Evolutionary conservation across 2,888 invertebrate genomes (phyloP), one percentile per base, ranked within the genome.

Genomic region (Bellardia pandia): DNA sequence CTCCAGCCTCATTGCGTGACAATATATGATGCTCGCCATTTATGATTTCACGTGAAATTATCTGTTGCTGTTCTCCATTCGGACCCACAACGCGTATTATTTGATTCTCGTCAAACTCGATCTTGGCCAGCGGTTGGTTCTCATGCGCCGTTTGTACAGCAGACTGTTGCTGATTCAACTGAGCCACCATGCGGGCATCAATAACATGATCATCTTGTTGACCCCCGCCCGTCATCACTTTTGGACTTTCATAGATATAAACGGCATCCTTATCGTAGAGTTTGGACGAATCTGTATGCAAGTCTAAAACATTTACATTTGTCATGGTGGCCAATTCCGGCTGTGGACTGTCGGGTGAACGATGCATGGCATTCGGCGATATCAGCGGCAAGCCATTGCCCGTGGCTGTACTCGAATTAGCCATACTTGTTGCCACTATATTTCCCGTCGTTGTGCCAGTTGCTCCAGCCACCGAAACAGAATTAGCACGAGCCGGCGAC

Each of bases 291-390:
- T 92, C 92, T 7, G 93, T 93, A 85, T 93, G 94, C 91, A 96
- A 95, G 91, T 97, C 97, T 90, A 97, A 95, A 53, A 97, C 97
- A 91, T 96, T 97, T 89, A 97, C 97, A 82, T 97, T 97, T 87
- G 97, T 97, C 97, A 97, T 97, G 91, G 97, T 97, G 89, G 97
- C 97, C 90, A 97, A 94, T 94, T 97, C 96, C 88, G 96, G 95
- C 90, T 96, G 96, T 90, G 95, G 96, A 94, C 95, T 94, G 74
- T 96, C 95, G 64, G 95, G 95, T 13, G 93, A 93, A 71, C 92
- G 92, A 79, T 93, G 93, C 91, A 93, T 93, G 16, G 92, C 91
- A 87, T 90, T 90, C 68, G 91, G 89, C 16, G 93, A 91, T 68
- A 93, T 86, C 16, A 93, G 90, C 3, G 93, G 91, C 42, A 93